These are phyloP conservation scores for Chionomys nivalis DNA, from an alignment of 2,113 vertebrate species.

Conservation along the genomic window DNA sequence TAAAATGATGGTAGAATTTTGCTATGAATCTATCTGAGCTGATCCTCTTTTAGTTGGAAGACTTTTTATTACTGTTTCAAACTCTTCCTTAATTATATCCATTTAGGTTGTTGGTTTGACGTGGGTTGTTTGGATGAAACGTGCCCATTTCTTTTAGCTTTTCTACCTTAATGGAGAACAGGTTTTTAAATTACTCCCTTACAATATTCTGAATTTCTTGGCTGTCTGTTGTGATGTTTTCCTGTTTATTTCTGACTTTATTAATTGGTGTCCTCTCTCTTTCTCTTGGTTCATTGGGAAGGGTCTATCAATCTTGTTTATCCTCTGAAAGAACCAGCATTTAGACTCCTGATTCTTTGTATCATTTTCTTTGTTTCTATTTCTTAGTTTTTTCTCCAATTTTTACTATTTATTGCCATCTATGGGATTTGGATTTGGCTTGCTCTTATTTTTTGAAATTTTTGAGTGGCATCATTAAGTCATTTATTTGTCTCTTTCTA, in stretches of 20 bases:
- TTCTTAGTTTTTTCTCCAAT: neutral
- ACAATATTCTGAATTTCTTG: neutral
- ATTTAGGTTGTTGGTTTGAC: neutral
- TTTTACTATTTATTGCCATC: neutral
- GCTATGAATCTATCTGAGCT: neutral
- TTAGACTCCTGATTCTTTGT: neutral
- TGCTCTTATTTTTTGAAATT: neutral
- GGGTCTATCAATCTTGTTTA: neutral
- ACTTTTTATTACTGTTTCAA: neutral
- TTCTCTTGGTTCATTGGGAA: neutral
- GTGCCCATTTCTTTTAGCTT: neutral
- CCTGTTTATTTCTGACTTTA: neutral
- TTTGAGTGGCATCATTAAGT: neutral
- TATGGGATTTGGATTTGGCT: neutral
- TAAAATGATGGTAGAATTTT: neutral
- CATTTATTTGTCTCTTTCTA: neutral
- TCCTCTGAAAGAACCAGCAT: neutral
- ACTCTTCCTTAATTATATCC: neutral
- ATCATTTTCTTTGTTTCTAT: neutral
- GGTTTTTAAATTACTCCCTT: neutral
- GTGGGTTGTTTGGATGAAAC: neutral
- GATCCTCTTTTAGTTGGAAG: neutral
- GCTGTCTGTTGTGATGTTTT: neutral
- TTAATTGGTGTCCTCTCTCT: neutral
- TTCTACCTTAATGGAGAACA: neutral